Conservation (phyloP, 2,888 invertebrate species). For the Chydorus sphaericus region DNA sequence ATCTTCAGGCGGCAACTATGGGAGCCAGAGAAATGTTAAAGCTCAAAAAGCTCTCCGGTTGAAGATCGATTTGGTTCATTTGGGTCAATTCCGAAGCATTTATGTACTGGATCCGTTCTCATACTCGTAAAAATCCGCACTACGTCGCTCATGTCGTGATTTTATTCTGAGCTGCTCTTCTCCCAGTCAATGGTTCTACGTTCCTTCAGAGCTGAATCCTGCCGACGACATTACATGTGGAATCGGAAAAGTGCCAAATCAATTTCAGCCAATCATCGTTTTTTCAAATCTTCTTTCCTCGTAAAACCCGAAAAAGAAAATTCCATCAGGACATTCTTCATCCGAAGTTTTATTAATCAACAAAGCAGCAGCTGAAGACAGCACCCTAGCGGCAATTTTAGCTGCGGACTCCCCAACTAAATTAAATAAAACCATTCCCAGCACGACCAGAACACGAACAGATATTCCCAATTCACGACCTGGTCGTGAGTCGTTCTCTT, state of each 20-base stretch:
- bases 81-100: conserved; percentile 3
- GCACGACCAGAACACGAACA: no score
- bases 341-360: no score
- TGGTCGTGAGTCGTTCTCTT: no score
- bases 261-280: neutral
- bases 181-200: neutral
- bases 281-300: neutral
- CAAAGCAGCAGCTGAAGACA: neutral
- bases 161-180: neutral
- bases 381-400: neutral
- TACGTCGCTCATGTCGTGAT: no score
- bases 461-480: no score
- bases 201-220: conserved; percentile 4
- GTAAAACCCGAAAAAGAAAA: neutral
- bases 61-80: no score
- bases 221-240: conserved; percentile 8
- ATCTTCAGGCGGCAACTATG: neutral
- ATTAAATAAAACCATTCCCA: neutral
- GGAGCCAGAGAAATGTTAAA: no score
- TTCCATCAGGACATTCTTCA: no score
- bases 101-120: conserved; percentile 3
- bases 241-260: neutral
- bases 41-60: no score
- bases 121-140: neutral
- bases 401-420: neutral